Conservation (phyloP, 2,888 invertebrate species). For the Drosophila meridiana region DNA sequence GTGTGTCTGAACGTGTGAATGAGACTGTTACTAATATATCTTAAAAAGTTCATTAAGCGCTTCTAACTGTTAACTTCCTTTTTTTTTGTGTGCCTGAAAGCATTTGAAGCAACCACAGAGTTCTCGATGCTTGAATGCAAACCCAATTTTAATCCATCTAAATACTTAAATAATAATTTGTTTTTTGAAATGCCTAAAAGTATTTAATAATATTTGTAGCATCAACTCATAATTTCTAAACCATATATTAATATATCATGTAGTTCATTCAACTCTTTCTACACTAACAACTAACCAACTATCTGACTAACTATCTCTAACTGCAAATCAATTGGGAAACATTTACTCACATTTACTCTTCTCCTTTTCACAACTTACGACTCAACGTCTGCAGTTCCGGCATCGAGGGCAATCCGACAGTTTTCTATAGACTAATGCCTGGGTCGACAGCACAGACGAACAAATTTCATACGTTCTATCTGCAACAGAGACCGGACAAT, state of each 20-base stretch:
- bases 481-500: slow-evolving; percentile 96
- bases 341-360: slow-evolving; percentile 34
- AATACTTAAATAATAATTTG: slow-evolving; percentile 30
- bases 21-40: slow-evolving; percentile 4
- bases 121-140: neutral
- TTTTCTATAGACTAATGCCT: slow-evolving; percentile 97
- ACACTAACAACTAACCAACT: slow-evolving; percentile 34
- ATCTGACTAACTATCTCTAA: slow-evolving; percentile 1
- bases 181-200: slow-evolving; percentile 40
- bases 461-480: slow-evolving; percentile 97
- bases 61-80: slow-evolving; percentile 17
- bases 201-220: slow-evolving; percentile 35
- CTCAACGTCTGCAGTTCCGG: slow-evolving; percentile 90
- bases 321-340: neutral
- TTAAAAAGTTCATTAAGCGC: slow-evolving; percentile 31
- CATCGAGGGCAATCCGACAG: slow-evolving; percentile 97
- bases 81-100: slow-evolving; percentile 2
- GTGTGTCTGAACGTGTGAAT: slow-evolving; percentile 9
- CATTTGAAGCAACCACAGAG: neutral
- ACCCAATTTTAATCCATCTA: slow-evolving; percentile 1
- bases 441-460: slow-evolving; percentile 98
- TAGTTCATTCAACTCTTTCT: slow-evolving; percentile 46
- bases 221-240: slow-evolving; percentile 25
- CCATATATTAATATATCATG: slow-evolving; percentile 40
- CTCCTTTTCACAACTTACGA: neutral